phyloP scores from a whole-genome alignment of 1,140 invertebrate species.

The Cotesia vestalis region DNA sequence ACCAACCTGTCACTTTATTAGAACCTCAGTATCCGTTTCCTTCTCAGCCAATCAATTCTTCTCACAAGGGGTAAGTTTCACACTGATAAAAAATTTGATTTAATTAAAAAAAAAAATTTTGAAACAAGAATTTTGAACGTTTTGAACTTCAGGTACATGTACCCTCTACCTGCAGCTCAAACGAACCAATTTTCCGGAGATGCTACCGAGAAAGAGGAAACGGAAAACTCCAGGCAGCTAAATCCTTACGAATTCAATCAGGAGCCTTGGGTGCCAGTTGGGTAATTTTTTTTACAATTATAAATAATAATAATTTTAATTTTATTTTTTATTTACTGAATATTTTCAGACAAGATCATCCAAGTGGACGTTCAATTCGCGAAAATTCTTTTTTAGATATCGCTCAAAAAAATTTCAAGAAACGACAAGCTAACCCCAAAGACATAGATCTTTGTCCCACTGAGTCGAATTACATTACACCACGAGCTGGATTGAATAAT shows the following conservation, averaged over 20 bases:
- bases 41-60: constrained; percentile 43
- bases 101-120: too few relatives aligned
- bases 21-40: constrained; percentile 32
- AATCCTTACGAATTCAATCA: not conserved
- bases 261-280: constrained; percentile 15
- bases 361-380: constrained; percentile 39
- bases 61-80: constrained; percentile 39
- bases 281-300: constrained; percentile 42
- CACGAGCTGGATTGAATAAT: constrained; percentile 84
- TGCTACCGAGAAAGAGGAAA: too few relatives aligned
- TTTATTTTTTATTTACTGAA: not conserved
- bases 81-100: too few relatives aligned
- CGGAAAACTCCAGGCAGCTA: not conserved
- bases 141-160: too few relatives aligned
- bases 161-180: too few relatives aligned
- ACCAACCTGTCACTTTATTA: constrained; percentile 43
- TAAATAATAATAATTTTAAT: too few relatives aligned
- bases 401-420: constrained; percentile 49
- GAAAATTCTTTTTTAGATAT: constrained; percentile 56
- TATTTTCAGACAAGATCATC: not conserved
- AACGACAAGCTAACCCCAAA: constrained; percentile 61
- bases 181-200: too few relatives aligned
- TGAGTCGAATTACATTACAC: constrained; percentile 77
- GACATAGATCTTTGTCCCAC: constrained; percentile 75
- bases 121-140: too few relatives aligned